Evolutionary conservation across 1,140 invertebrate species (phyloP).

Genomic region (Cotesia chilonis): DNA sequence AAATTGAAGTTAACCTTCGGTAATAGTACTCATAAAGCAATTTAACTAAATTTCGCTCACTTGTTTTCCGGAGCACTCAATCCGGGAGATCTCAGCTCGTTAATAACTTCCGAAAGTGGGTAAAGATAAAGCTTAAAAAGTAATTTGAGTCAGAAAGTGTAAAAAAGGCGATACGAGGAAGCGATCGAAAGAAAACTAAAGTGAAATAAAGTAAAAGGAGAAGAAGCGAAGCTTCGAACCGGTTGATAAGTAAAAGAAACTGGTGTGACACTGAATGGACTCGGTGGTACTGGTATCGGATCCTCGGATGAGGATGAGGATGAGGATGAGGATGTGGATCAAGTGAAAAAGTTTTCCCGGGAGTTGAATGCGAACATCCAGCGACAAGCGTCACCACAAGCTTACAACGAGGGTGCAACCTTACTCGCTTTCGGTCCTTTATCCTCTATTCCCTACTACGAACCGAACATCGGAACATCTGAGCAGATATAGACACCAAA

Average conservation of each 20-base stretch:
- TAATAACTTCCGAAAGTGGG: neutral
- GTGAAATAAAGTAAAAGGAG: neutral
- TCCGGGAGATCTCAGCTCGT: neutral
- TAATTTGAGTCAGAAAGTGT: no score
- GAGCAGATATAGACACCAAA: neutral
- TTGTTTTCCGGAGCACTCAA: no score
- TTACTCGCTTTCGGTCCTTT: no score
- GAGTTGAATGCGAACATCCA: conserved; percentile 23
- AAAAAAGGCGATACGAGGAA: conserved; percentile 3
- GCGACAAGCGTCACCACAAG: no score
- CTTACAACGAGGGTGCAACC: no score
- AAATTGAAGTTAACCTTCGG: no score
- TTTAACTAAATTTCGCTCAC: no score
- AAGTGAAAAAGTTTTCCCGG: conserved; percentile 10
- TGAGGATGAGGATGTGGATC: neutral
- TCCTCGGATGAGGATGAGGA: no score
- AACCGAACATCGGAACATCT: conserved; percentile 4
- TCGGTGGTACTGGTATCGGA: neutral
- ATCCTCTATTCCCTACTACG: no score
- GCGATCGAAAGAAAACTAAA: neutral
- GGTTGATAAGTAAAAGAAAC: conserved; percentile 19
- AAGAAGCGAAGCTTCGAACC: neutral
- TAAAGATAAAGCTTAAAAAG: no score
- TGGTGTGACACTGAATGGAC: conserved; percentile 27
- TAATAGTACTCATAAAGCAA: no score